Conservation (phyloP, 2,797 vertebrate species). For the Sciurus carolinensis region DNA sequence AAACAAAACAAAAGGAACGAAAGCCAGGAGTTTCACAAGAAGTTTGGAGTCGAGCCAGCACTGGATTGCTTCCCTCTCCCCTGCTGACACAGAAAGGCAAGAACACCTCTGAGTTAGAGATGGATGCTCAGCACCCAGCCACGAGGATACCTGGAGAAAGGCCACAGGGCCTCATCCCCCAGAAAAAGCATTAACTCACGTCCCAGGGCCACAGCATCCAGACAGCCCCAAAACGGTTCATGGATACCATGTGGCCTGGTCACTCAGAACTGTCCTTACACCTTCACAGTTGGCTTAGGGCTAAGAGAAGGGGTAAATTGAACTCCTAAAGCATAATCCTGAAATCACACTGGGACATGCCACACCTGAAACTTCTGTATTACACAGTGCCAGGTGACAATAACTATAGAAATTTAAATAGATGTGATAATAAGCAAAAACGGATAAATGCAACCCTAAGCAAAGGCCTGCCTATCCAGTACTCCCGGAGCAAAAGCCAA, state of each 20-base stretch:
- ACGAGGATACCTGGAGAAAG: not conserved
- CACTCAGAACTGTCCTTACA: not conserved
- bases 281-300: not conserved
- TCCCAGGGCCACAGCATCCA: not conserved
- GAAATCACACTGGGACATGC: not conserved
- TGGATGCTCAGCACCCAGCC: not conserved
- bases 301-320: not conserved
- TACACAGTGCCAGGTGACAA: not conserved
- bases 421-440: not conserved
- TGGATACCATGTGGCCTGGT: not conserved
- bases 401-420: not conserved
- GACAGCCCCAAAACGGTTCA: not conserved
- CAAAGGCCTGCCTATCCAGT: not conserved
- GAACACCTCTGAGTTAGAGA: not conserved
- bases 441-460: not conserved
- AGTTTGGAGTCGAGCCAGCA: not conserved
- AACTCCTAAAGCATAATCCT: not conserved
- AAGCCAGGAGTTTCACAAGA: constrained; percentile 56
- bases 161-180: not conserved
- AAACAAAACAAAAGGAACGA: constrained; percentile 55
- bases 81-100: not conserved
- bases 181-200: not conserved
- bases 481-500: not conserved
- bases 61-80: not conserved
- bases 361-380: not conserved